A percentile compares a stretch with the other conserved stretches of the same genome.
Conservation (phyloP, 2,797 vertebrate genomes). For the Rhinoraja longicauda region DNA sequence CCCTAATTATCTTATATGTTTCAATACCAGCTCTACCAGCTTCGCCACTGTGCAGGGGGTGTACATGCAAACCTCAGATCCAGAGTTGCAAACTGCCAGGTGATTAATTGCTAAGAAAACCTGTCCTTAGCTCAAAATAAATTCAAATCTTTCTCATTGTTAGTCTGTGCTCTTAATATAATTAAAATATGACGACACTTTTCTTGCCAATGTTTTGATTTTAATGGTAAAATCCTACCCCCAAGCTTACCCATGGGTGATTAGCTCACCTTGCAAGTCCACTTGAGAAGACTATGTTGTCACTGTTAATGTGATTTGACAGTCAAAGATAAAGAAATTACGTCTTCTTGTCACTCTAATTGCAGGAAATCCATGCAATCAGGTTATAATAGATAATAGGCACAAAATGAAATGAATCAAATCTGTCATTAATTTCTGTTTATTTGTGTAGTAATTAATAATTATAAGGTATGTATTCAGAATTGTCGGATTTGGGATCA, state of each 20-base stretch:
- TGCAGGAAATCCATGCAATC: not conserved
- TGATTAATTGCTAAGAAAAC: not conserved
- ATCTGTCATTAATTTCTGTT: not conserved
- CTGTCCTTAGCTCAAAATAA: not conserved
- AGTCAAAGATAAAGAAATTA: not conserved
- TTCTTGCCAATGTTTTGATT: not conserved
- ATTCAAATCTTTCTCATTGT: not conserved
- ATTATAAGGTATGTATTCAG: not conserved
- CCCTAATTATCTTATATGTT: too few relatives aligned
- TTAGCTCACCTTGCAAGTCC: too few relatives aligned
- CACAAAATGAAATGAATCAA: not conserved
- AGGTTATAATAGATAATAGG: not conserved
- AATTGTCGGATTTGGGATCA: not conserved
- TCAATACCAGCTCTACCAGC: too few relatives aligned
- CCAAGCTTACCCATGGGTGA: not conserved
- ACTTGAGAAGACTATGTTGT: not conserved
- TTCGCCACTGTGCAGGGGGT: too few relatives aligned
- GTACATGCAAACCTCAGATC: not conserved
- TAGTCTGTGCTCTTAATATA: not conserved
- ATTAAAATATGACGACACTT: not conserved
- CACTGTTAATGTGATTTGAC: not conserved
- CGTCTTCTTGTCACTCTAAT: not conserved
- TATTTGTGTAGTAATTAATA: not conserved
- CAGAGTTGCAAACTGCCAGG: not conserved
- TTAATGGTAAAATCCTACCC: not conserved